A percentile compares a stretch with the other conserved stretches of the same genome.
phyloP scores from a whole-genome alignment of 2,797 vertebrate genomes.

The Danionella dracula region DNA sequence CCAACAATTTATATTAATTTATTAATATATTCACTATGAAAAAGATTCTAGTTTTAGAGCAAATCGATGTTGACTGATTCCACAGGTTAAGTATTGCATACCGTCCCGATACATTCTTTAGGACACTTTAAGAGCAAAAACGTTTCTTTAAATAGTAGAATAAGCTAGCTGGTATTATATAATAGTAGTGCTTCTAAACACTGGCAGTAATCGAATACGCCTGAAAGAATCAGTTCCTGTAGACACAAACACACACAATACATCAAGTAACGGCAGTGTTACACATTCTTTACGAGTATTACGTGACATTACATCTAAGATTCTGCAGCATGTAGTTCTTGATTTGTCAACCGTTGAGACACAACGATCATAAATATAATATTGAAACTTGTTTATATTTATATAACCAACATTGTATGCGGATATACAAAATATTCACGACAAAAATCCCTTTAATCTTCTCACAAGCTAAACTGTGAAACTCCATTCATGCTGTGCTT shows the following conservation, averaged over 20 bases:
- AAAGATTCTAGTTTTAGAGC: too few species aligned
- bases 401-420: slow-evolving; percentile 20
- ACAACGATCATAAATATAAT: slow-evolving; percentile 34
- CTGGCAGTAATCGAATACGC: slow-evolving; percentile 21
- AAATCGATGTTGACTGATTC: too few species aligned
- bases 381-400: slow-evolving; percentile 15
- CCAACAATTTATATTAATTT: neutral
- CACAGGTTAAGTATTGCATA: too few species aligned
- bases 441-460: too few species aligned
- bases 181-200: neutral
- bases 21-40: slow-evolving; percentile 1
- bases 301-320: neutral
- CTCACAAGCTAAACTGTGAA: neutral
- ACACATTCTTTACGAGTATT: slow-evolving; percentile 9
- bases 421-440: slow-evolving; percentile 31
- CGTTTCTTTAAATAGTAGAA: too few species aligned
- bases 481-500: neutral
- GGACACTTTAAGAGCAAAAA: too few species aligned
- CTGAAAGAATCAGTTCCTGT: slow-evolving; percentile 6
- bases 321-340: slow-evolving; percentile 35
- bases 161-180: too few species aligned
- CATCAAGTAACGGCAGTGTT: slow-evolving; percentile 16
- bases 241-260: slow-evolving; percentile 4
- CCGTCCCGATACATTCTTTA: too few species aligned
- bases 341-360: slow-evolving; percentile 12